Base-by-base conservation (phyloP, 2,888 invertebrate species). In the Eumerus sabulonum region DNA sequence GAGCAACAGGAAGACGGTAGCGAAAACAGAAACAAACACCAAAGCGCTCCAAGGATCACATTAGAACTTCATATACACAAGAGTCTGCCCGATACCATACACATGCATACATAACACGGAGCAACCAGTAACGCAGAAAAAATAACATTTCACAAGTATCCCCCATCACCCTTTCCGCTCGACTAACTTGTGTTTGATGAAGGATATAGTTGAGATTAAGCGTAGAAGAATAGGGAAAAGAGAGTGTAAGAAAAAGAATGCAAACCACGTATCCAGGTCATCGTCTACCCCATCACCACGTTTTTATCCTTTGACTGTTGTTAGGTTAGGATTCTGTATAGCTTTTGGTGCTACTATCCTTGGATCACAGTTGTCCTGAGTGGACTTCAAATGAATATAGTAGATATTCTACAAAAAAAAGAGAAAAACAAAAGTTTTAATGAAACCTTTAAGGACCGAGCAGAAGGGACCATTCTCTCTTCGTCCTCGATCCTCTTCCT, bases 261-360 rank as follows among this genome's bases (percentile, higher is more conserved):
- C 57, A 62, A 73, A 63, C 62, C 77, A 77, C 73, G 77, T 77
- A 77, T 73, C 67, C 67, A 67, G 67, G 77, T 59, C 77, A 77
- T 67, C 53, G 66, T 60, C 64, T 40, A 57, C 59, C 17, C 57
- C 48, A 48, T 56, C 40, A 54, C 48, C 35, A 56, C 47, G 67
- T 57, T 73, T 57, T 38, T 16, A 57, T 77, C 60, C 48, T 71
- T 56, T 62, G 42, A 27, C 7, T 27, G 27, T 27, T 27, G 27
- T 27, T 27, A 7, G 2, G 2, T 2, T 27, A 4, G 27, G 27
- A 27, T 7, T 4, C 27, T 27, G 40, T 57, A 17, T 45, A 16
- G 35, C 54, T 71, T 13, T 40, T 19, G 14, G 1, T 9, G 17
- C 17, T n/a, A 18, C 27, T 48, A 40, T 18, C 17, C 57, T 36